Conservation (phyloP, 2,797 vertebrate species). For the Lutra lutra region DNA sequence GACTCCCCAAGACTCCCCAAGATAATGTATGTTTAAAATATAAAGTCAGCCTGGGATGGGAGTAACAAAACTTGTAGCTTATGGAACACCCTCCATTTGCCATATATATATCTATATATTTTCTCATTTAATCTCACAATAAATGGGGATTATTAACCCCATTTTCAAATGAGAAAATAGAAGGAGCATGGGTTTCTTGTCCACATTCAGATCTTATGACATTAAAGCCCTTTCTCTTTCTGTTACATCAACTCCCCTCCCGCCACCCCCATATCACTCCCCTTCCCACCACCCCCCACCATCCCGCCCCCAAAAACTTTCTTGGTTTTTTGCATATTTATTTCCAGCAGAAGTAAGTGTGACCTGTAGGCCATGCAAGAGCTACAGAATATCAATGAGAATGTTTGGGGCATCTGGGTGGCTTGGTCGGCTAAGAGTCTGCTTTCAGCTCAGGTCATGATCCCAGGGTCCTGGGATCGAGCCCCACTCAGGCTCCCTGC, state of each 20-base stretch:
- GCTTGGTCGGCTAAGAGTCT: too few relatives aligned
- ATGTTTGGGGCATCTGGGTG: too few relatives aligned
- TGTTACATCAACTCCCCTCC: not conserved
- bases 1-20: not conserved
- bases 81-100: not conserved
- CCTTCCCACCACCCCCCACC: not conserved
- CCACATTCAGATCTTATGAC: slow-evolving; percentile 1
- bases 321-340: not conserved
- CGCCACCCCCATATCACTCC: too few relatives aligned
- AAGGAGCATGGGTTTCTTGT: not conserved
- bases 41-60: not conserved
- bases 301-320: not conserved
- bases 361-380: not conserved
- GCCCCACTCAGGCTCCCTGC: too few relatives aligned
- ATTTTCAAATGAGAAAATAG: slow-evolving; percentile 5
- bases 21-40: not conserved
- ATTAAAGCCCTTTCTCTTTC: not conserved
- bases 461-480: too few relatives aligned
- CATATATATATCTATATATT: not conserved
- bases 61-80: not conserved
- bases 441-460: too few relatives aligned
- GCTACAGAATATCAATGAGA: not conserved
- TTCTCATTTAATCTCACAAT: not conserved
- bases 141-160: not conserved
- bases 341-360: not conserved